phyloP scores from a whole-genome alignment of 2,888 invertebrate genomes.

The Elegia similella region DNA sequence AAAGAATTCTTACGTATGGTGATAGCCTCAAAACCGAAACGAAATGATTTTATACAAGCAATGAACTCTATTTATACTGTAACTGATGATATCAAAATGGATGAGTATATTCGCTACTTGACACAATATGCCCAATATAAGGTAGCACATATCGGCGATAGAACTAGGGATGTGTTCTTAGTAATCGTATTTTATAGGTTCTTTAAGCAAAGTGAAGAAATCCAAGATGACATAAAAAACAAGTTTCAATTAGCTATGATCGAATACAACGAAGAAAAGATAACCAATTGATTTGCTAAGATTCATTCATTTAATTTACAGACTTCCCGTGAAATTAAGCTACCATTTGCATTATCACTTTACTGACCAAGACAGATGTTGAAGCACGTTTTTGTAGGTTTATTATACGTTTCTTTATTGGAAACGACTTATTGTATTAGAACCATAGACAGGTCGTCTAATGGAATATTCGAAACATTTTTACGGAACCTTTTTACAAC shows the following conservation, averaged over 20 bases:
- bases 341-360: not conserved
- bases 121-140: slow-evolving; percentile 41
- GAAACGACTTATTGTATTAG: not conserved
- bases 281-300: not conserved
- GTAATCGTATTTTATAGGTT: slow-evolving; percentile 42
- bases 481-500: slow-evolving; percentile 42
- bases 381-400: not conserved
- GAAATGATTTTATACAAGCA: slow-evolving; percentile 42
- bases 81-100: slow-evolving; percentile 42
- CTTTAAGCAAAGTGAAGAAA: slow-evolving; percentile 32
- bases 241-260: slow-evolving; percentile 39
- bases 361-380: not conserved
- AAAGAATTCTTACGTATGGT: slow-evolving; percentile 39
- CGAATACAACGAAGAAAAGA: not conserved
- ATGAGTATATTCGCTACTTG: slow-evolving; percentile 51
- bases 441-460: not conserved
- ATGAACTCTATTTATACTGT: slow-evolving; percentile 48
- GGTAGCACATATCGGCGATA: slow-evolving; percentile 35
- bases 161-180: slow-evolving; percentile 44
- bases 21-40: slow-evolving; percentile 36
- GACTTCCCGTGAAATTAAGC: slow-evolving; percentile 24
- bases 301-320: not conserved
- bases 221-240: slow-evolving; percentile 36
- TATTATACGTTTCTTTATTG: not conserved
- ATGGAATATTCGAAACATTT: slow-evolving; percentile 51